These are phyloP conservation scores for Planococcus citri DNA, from an alignment of 1,140 invertebrate species.

Conservation along the genomic window DNA sequence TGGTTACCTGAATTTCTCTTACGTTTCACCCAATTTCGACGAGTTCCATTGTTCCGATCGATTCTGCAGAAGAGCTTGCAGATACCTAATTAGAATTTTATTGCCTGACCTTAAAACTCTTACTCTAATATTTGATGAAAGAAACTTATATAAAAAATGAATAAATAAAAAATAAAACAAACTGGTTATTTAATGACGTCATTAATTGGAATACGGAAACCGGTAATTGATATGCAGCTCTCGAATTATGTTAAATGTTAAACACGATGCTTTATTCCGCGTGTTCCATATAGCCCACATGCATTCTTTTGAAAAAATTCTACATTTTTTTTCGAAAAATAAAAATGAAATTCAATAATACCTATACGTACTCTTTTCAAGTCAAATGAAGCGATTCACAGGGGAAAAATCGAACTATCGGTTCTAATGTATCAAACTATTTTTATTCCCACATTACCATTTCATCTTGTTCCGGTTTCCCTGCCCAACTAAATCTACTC, in stretches of 20 bases:
- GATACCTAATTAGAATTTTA: slow-evolving; percentile 4
- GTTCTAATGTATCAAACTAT: too few species aligned
- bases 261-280: neutral
- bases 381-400: too few species aligned
- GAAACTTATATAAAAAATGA: slow-evolving; percentile 4
- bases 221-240: slow-evolving; percentile 6
- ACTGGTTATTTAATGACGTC: slow-evolving; percentile 6
- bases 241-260: slow-evolving; percentile 8
- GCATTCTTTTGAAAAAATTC: too few species aligned
- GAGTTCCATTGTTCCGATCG: neutral
- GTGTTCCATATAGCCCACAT: neutral
- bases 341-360: too few species aligned
- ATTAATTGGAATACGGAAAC: slow-evolving; percentile 7
- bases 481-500: too few species aligned
- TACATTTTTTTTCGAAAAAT: too few species aligned
- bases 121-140: slow-evolving; percentile 8
- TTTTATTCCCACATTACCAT: neutral
- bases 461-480: neutral
- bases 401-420: too few species aligned
- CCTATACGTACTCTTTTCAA: too few species aligned
- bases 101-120: slow-evolving; percentile 1
- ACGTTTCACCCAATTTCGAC: neutral
- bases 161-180: slow-evolving; percentile 5
- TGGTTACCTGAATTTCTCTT: neutral
- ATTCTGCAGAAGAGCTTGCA: neutral